A percentile compares a stretch with the other conserved stretches of the same genome.
phyloP scores from a whole-genome alignment of 1,140 invertebrate genomes.

The Neuroterus valhalla region DNA sequence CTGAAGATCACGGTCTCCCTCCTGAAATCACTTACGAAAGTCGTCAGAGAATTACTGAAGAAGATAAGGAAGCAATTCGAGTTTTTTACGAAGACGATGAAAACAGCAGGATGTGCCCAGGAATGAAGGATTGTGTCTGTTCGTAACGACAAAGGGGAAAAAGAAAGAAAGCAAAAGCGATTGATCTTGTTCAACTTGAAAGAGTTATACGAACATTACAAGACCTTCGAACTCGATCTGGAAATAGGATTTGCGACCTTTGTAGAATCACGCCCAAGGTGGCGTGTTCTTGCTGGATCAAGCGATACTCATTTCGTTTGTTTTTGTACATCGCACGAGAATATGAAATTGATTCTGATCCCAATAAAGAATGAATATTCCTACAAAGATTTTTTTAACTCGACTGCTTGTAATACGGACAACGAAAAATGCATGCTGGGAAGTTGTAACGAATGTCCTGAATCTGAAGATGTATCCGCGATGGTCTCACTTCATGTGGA shows the following conservation, averaged over 20 bases:
- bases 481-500: too few species aligned
- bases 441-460: too few species aligned
- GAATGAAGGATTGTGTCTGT: background rate
- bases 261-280: background rate
- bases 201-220: background rate
- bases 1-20: background rate
- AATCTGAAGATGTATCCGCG: too few species aligned
- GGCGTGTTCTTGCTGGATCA: background rate
- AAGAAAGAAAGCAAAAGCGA: background rate
- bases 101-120: background rate
- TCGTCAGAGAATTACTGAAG: too few species aligned
- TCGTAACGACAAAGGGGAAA: background rate
- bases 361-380: background rate
- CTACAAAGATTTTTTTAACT: background rate
- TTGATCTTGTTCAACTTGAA: background rate
- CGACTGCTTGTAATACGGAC: too few species aligned
- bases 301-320: background rate
- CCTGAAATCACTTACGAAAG: background rate
- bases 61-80: background rate
- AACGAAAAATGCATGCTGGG: too few species aligned
- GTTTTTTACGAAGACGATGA: background rate
- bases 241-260: constrained; percentile 3
- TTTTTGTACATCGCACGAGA: background rate
- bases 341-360: background rate
- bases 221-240: background rate